phyloP scores from a whole-genome alignment of 2,888 invertebrate genomes.

The Sphecodes monilicornis region DNA sequence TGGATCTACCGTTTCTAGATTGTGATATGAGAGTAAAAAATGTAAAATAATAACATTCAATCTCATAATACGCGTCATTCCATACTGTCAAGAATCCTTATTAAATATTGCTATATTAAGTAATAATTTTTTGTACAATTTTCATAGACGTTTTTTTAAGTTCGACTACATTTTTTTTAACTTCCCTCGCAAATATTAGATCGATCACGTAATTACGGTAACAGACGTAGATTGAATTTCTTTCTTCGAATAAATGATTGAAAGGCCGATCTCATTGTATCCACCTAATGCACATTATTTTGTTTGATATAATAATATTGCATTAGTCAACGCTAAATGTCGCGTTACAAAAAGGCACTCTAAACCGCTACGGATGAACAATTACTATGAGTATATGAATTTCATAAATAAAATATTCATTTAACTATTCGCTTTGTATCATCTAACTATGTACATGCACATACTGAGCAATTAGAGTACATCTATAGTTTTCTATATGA shows the following conservation, averaged over 20 bases:
- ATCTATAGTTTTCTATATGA: conserved; percentile 11
- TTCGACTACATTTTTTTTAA: not conserved
- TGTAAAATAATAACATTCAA: not conserved
- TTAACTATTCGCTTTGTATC: conserved; percentile 27
- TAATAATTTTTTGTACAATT: conserved; percentile 13
- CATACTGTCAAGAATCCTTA: conserved; percentile 21
- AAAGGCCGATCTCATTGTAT: not conserved
- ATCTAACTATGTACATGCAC: conserved; percentile 47
- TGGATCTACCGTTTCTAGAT: not conserved
- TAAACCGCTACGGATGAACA: conserved; percentile 14
- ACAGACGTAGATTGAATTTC: not conserved
- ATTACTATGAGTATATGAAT: conserved; percentile 23
- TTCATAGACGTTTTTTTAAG: conserved; percentile 14
- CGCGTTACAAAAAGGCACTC: conserved; percentile 7
- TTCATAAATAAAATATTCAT: conserved; percentile 45
- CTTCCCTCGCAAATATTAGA: not conserved
- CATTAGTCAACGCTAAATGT: conserved; percentile 19
- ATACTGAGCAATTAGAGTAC: conserved; percentile 56
- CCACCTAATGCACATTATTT: not conserved
- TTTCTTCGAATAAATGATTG: not conserved
- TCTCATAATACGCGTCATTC: not conserved
- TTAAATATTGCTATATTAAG: conserved; percentile 9
- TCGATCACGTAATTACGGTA: not conserved
- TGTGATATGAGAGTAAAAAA: not conserved
- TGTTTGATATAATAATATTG: conserved; percentile 17